phyloP scores from a whole-genome alignment of 2,797 vertebrate species.

The Rousettus madagascariensis region DNA sequence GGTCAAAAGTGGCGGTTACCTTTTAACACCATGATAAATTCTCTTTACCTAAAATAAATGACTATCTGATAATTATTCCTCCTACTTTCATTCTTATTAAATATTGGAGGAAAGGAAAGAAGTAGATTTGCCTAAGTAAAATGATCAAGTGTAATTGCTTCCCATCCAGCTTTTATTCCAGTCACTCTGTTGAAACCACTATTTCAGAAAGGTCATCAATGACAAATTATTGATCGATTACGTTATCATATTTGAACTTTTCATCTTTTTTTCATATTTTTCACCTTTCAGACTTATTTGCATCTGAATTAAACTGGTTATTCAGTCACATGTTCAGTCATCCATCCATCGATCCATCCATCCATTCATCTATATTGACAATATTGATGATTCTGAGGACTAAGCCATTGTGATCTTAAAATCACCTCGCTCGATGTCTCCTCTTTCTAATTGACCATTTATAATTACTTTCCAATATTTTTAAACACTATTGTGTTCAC shows the following conservation, averaged over 20 bases:
- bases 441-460: neutral
- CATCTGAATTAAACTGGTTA: neutral
- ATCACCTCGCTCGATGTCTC: neutral
- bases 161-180: neutral
- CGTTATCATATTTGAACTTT: neutral
- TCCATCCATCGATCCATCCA: too few relatives aligned
- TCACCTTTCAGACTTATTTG: neutral
- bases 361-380: neutral
- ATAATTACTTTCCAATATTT: neutral
- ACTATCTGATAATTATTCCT: neutral
- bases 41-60: neutral
- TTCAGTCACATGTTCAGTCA: neutral
- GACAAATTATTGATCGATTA: neutral
- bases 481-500: neutral
- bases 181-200: neutral
- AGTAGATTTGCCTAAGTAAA: neutral
- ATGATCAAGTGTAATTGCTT: neutral
- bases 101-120: neutral
- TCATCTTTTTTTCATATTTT: neutral
- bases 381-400: neutral
- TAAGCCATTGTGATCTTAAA: neutral
- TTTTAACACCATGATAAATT: neutral
- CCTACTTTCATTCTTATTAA: neutral
- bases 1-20: neutral
- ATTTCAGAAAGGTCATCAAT: neutral